Percentiles rank a stretch among this genome's conserved stretches.
Evolutionary conservation across 1,140 invertebrate species (phyloP).

Genomic region (Metaphire vulgaris): DNA sequence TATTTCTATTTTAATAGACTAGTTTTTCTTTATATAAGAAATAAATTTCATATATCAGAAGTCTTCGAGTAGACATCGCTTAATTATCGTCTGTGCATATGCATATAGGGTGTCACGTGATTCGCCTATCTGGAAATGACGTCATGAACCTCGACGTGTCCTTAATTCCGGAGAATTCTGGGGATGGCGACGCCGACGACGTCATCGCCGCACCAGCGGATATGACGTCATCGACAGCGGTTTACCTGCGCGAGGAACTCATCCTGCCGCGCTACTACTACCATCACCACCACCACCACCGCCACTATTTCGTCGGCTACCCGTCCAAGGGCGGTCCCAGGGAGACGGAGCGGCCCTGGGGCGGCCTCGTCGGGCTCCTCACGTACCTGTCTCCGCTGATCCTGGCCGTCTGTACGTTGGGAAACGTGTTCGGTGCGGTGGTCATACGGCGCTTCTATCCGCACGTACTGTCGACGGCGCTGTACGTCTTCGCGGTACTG

Average conservation of each 20-base stretch:
- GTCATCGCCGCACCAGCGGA: too few relatives aligned
- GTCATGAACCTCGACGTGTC: too few relatives aligned
- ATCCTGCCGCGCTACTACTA: neutral
- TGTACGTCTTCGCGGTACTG: slow-evolving; percentile 43
- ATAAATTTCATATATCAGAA: too few relatives aligned
- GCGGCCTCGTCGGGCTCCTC: neutral
- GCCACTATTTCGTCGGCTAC: neutral
- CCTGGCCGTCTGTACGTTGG: slow-evolving; percentile 6
- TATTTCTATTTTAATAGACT: too few relatives aligned
- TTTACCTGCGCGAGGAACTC: neutral
- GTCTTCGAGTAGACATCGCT: too few relatives aligned
- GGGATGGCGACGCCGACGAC: too few relatives aligned
- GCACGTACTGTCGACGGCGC: slow-evolving; percentile 44
- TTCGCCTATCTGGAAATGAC: too few relatives aligned
- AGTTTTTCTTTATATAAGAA: too few relatives aligned
- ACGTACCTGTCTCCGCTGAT: neutral
- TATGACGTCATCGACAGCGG: neutral
- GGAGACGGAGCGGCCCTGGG: too few relatives aligned
- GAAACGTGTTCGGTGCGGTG: slow-evolving; percentile 38
- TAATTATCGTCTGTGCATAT: too few relatives aligned
- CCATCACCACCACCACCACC: neutral
- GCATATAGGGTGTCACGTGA: too few relatives aligned
- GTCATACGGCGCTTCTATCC: slow-evolving; percentile 38
- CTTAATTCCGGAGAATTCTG: too few relatives aligned
- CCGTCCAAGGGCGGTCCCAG: neutral